Conservation (phyloP, 2,888 invertebrate species). For the Eutolmus rufibarbis region DNA sequence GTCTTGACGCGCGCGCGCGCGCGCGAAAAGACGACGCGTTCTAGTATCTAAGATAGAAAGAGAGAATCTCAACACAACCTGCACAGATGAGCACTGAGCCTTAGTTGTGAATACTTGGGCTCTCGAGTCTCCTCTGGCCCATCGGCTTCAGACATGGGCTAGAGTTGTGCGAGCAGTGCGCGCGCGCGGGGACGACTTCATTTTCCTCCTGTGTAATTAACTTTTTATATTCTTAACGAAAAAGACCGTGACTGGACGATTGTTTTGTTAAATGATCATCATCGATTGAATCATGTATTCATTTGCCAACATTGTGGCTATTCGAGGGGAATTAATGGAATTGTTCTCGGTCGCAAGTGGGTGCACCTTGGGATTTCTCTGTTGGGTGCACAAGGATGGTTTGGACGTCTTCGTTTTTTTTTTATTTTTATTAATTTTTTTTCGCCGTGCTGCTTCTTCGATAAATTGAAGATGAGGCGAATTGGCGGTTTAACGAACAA, state of each 20-base stretch:
- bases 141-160: neutral
- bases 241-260: slow-evolving; percentile 26
- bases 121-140: neutral
- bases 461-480: neutral
- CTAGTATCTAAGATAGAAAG: neutral
- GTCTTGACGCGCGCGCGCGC: neutral
- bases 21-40: neutral
- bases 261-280: slow-evolving; percentile 25
- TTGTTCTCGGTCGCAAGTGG: neutral
- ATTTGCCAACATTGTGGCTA: slow-evolving; percentile 12
- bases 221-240: slow-evolving; percentile 20
- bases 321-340: neutral
- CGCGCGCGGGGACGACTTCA: neutral
- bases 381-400: neutral
- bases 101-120: neutral
- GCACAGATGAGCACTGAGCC: neutral
- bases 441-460: neutral
- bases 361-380: neutral
- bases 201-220: slow-evolving; percentile 13
- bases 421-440: neutral
- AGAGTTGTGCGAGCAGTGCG: neutral
- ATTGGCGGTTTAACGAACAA: neutral
- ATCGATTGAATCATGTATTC: slow-evolving; percentile 19
- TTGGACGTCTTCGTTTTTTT: neutral
- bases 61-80: neutral